Conservation (phyloP, 2,888 invertebrate genomes). For the Meteorus colon region DNA sequence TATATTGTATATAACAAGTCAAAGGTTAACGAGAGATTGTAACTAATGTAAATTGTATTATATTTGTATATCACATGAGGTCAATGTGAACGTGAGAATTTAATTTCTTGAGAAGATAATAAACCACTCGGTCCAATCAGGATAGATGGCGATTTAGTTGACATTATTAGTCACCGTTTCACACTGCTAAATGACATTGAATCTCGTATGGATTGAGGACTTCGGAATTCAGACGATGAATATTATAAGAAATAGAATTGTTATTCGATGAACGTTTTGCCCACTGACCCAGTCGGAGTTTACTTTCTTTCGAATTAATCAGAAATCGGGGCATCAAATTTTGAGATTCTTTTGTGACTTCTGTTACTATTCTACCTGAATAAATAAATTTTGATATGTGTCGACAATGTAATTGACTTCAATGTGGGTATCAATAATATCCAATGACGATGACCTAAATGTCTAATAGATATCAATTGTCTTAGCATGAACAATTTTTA, state of each 20-base stretch:
- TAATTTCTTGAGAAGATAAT: not conserved
- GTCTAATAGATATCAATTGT: not conserved
- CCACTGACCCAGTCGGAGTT: constrained; percentile 46
- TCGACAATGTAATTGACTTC: not conserved
- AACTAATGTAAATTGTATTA: constrained; percentile 8
- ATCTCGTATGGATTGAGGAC: not conserved
- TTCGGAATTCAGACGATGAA: constrained; percentile 28
- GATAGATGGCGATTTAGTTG: too few relatives aligned
- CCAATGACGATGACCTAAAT: not conserved
- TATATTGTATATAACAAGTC: too few relatives aligned
- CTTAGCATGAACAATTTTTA: not conserved
- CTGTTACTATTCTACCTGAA: not conserved
- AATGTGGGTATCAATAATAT: not conserved
- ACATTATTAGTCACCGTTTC: too few relatives aligned
- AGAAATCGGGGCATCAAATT: constrained; percentile 56
- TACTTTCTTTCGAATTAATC: constrained; percentile 50
- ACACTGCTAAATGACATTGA: too few relatives aligned
- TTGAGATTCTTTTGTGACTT: constrained; percentile 9
- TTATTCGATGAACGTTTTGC: not conserved
- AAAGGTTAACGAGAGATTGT: not conserved
- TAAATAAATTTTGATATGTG: not conserved
- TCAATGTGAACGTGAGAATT: constrained; percentile 31
- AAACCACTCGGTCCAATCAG: not conserved
- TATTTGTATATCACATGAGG: not conserved
- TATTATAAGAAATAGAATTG: constrained; percentile 45